Conservation (phyloP, 2,888 invertebrate species). For the Scaptomyza flava region DNA sequence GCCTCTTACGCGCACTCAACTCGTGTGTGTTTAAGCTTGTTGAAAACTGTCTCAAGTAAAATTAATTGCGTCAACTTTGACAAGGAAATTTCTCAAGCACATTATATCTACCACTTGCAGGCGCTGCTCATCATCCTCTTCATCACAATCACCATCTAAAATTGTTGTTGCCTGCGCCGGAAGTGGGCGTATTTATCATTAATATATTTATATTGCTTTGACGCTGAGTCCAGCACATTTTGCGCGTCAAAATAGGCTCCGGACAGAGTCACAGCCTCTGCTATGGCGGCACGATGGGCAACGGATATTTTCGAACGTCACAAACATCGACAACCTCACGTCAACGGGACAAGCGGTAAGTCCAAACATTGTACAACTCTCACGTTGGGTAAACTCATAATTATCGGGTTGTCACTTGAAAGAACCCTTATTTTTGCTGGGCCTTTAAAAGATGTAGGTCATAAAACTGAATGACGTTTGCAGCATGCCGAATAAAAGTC, state of each 20-base stretch:
- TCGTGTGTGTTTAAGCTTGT: constrained; percentile 5
- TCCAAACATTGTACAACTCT: constrained; percentile 25
- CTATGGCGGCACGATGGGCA: constrained; percentile 85
- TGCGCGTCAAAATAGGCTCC: constrained; percentile 86
- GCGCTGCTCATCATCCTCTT: constrained; percentile 20
- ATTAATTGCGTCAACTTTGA: constrained; percentile 45
- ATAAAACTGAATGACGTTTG: constrained; percentile 63
- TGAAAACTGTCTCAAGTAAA: constrained; percentile 16
- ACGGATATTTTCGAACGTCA: constrained; percentile 85
- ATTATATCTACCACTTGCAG: constrained; percentile 64
- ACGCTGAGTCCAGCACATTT: constrained; percentile 69
- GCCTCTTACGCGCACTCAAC: background rate
- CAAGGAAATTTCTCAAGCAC: constrained; percentile 39
- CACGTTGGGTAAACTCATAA: constrained; percentile 12
- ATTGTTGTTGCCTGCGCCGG: constrained; percentile 3
- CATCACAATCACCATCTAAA: constrained; percentile 6
- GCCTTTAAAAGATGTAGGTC: constrained; percentile 35
- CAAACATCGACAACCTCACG: constrained; percentile 80
- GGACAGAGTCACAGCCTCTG: constrained; percentile 86
- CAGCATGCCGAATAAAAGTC: constrained; percentile 29
- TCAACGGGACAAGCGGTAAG: constrained; percentile 86
- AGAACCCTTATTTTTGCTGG: constrained; percentile 9
- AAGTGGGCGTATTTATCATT: constrained; percentile 5
- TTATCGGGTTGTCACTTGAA: constrained; percentile 23
- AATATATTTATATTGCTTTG: constrained; percentile 18